Evolutionary conservation across 23 tunicate genomes (phyloP), one percentile per base, ranked within the genome.

Genomic region (Styela clava): DNA sequence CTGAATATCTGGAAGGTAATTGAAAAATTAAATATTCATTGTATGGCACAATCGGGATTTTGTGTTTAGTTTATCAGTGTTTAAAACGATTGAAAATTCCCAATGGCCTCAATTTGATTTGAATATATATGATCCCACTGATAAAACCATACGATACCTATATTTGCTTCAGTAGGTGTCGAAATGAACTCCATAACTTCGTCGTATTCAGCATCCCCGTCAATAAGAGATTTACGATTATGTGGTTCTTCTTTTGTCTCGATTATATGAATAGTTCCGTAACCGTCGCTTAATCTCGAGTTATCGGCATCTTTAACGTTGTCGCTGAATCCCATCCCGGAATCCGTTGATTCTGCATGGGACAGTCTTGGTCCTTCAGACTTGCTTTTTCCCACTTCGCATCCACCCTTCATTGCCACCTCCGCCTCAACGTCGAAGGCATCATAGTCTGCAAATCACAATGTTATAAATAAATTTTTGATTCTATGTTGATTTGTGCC

Each of bases 161-260:
- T 44, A 5, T 44, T 12, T 44, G 7, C 56, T 7, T 35, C 64
- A 26, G 64, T 77, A 3, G 88, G 89, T 69, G 88, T 76, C 85
- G 84, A 73, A 85, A 89, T 68, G 36, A 85, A 85, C 74, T 89
- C 89, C 44, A 85, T 68, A 2, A 89, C 95, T 81, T 89, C 95
- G 67, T 85, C 89, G 74, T 85, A 85, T 63, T 89, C 89, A 33
- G 84, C 83, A 79, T 85, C 89, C 28, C 87, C 86, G 86, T 76
- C 81, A 9, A 76, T 25, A 7, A 76, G 65, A 12, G 81, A 76
- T 24, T 76, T 76, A 37, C 81, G 35, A 44, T 76, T 76, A 21
- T 37, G 67, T 26, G 52, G 81, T 0, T 76, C 81, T 76, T 76
- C 67, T 26, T 21, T 22, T 18, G 81, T 52, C 16, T 52, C 22